A percentile compares a stretch with the other conserved stretches of the same genome.
These are phyloP conservation scores for Neosalanx taihuensis DNA, from an alignment of 2,797 vertebrate genomes.

Conservation along the genomic window DNA sequence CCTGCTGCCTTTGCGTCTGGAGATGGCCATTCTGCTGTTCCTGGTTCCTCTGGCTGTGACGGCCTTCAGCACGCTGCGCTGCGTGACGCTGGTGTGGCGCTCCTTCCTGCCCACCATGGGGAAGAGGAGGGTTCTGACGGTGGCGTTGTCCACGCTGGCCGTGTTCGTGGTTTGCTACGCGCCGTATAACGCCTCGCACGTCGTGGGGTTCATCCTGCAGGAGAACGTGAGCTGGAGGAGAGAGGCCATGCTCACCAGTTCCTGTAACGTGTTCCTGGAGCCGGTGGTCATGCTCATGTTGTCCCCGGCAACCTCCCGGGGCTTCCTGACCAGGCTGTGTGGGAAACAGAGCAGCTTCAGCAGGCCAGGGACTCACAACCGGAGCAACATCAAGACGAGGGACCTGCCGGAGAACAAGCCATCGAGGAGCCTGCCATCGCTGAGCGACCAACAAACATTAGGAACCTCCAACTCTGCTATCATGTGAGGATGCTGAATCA, in stretches of 20 bases:
- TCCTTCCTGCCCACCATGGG: conserved; percentile 72
- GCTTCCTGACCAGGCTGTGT: conserved; percentile 58
- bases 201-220: conserved; percentile 71
- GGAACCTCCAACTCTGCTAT: conserved; percentile 23
- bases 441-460: conserved; percentile 27
- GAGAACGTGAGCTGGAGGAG: conserved; percentile 70
- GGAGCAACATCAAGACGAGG: neutral
- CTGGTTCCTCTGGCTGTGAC: conserved; percentile 75
- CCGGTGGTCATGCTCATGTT: conserved; percentile 78
- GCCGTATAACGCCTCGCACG: conserved; percentile 83
- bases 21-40: conserved; percentile 79
- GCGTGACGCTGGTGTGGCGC: conserved; percentile 75
- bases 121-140: conserved; percentile 76
- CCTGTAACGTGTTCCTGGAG: conserved; percentile 86
- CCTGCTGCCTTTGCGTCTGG: conserved; percentile 78
- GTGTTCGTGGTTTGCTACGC: conserved; percentile 83
- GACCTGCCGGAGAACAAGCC: conserved; percentile 17
- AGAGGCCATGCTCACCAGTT: conserved; percentile 76
- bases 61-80: conserved; percentile 77
- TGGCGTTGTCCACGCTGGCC: conserved; percentile 76
- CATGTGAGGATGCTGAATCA: neutral
- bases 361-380: conserved; percentile 19
- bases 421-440: neutral
- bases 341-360: conserved; percentile 50
- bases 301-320: conserved; percentile 58